These are phyloP conservation scores for Australoheros facetus DNA, from an alignment of 2,797 vertebrate genomes.

Conservation along the genomic window DNA sequence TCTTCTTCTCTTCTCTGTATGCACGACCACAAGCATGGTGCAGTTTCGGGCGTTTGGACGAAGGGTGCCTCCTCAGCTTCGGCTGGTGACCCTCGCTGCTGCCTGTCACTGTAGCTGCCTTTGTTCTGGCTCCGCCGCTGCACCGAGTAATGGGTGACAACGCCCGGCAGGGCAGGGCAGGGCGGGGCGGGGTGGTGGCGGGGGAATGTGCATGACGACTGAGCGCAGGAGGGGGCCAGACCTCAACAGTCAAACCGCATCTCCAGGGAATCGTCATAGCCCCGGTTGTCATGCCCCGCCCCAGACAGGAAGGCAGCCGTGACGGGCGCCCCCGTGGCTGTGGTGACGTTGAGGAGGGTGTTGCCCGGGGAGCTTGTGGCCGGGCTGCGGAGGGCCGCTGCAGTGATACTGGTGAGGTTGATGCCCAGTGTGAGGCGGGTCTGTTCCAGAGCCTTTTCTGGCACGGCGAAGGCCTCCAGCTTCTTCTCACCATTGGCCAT, in stretches of 20 bases:
- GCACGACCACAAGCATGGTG: slow-evolving; percentile 84
- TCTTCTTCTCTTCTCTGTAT: slow-evolving; percentile 50
- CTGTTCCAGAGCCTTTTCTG: slow-evolving; percentile 99
- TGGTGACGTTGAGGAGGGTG: slow-evolving; percentile 89
- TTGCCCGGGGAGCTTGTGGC: slow-evolving; percentile 88
- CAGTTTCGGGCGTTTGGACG: slow-evolving; percentile 73
- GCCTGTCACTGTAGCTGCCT: slow-evolving; percentile 94
- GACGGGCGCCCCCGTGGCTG: slow-evolving; percentile 80
- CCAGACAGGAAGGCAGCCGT: slow-evolving; percentile 94
- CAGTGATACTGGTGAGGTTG: slow-evolving; percentile 96
- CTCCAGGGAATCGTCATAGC: slow-evolving; percentile 96
- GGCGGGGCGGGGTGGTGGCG: slow-evolving; percentile 34
- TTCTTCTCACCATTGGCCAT: slow-evolving; percentile 99
- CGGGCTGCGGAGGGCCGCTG: slow-evolving; percentile 83
- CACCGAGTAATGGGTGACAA: slow-evolving; percentile 64
- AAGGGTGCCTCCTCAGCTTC: slow-evolving; percentile 39
- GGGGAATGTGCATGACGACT: slow-evolving; percentile 69
- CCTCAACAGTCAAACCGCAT: slow-evolving; percentile 98
- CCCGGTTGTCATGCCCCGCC: slow-evolving; percentile 93
- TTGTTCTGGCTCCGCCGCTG: slow-evolving; percentile 76
- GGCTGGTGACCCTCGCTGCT: slow-evolving; percentile 43
- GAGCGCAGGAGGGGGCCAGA: slow-evolving; percentile 17
- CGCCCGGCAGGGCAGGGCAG: slow-evolving; percentile 71
- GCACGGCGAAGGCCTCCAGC: slow-evolving; percentile 98
- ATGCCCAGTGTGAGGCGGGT: slow-evolving; percentile 98